These are phyloP conservation scores for Rapana venosa DNA, from an alignment of 2,888 invertebrate genomes.

Conservation along the genomic window DNA sequence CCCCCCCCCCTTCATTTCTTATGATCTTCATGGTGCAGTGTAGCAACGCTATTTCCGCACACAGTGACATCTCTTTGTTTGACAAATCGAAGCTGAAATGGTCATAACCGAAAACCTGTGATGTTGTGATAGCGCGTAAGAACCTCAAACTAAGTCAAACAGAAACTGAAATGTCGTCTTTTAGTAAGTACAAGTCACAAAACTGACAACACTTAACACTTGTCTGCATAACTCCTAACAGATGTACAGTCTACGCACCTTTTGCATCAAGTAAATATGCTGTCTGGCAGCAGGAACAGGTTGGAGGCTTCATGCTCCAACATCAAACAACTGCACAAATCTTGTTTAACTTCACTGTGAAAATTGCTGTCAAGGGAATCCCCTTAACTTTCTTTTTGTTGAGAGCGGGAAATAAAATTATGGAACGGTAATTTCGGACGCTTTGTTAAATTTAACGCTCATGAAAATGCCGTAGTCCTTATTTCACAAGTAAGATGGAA, in stretches of 20 bases:
- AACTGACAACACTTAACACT: no score
- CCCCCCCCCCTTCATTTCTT: no score
- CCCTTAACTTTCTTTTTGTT: constrained; percentile 6
- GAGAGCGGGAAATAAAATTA: background rate
- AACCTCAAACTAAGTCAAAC: no score
- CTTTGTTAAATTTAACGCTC: background rate
- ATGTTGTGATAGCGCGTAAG: no score
- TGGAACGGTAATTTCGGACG: background rate
- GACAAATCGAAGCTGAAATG: background rate
- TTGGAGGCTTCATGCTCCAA: constrained; percentile 11
- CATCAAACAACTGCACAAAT: background rate
- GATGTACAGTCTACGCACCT: background rate
- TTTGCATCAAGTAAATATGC: background rate
- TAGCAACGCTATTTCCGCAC: background rate
- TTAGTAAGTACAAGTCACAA: no score
- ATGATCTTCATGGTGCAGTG: background rate
- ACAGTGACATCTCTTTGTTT: background rate
- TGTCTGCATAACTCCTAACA: no score
- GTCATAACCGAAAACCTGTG: background rate
- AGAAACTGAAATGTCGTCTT: no score
- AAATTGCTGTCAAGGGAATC: background rate
- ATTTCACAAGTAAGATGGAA: background rate
- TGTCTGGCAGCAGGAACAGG: background rate
- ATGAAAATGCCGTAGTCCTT: background rate
- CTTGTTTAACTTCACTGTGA: background rate